A percentile compares a stretch with the other conserved stretches of the same genome.
phyloP scores from a whole-genome alignment of 2,888 invertebrate species.

The Trimorus sp. region DNA sequence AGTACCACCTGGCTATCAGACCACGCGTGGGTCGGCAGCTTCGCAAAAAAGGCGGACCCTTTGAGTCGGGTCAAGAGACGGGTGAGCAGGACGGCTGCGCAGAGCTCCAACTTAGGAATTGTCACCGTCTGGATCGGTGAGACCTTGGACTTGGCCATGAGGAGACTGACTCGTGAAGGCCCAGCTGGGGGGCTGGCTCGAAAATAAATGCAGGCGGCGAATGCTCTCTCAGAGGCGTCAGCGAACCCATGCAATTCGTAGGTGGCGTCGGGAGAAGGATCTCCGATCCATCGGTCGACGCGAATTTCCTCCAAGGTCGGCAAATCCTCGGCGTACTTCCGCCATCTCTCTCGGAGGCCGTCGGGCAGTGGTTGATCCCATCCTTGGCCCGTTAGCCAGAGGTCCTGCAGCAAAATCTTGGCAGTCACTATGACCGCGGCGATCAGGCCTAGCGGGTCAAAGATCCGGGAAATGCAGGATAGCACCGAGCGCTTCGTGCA shows the following conservation, averaged over 20 bases:
- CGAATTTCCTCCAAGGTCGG: not conserved
- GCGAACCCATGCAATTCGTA: slow-evolving; percentile 3
- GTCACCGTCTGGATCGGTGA: not conserved
- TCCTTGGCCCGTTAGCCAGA: not conserved
- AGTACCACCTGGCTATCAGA: slow-evolving; percentile 60
- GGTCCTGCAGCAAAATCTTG: slow-evolving; percentile 13
- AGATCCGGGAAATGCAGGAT: not conserved
- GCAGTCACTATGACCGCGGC: not conserved
- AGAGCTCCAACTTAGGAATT: not conserved
- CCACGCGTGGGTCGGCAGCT: slow-evolving; percentile 42
- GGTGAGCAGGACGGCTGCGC: not conserved
- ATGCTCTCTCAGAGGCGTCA: not conserved
- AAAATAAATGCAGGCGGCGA: not conserved
- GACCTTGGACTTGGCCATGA: not conserved
- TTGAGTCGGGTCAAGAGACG: not conserved
- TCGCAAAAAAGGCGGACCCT: not conserved
- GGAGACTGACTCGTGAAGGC: not conserved
- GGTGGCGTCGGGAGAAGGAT: not conserved
- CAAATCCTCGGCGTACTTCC: not conserved
- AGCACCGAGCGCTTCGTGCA: not conserved
- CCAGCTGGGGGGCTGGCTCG: not conserved
- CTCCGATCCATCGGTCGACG: not conserved
- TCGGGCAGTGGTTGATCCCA: not conserved
- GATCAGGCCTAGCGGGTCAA: slow-evolving; percentile 3
- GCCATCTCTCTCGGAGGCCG: not conserved